Conservation (phyloP, 2,888 invertebrate genomes). For the Mythimna pallens region DNA sequence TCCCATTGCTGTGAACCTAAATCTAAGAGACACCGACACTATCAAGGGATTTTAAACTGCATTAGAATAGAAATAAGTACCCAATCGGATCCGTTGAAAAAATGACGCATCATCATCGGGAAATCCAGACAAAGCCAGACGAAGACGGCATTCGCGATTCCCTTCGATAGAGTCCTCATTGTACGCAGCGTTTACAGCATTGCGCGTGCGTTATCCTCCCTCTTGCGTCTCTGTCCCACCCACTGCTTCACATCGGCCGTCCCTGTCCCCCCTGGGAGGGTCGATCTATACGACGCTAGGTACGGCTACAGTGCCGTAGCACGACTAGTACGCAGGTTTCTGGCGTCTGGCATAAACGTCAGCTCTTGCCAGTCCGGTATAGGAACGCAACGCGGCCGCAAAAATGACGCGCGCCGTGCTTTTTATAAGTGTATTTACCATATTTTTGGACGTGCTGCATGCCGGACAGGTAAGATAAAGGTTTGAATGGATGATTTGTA, state of each 20-base stretch:
- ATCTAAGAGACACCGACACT: constrained; percentile 14
- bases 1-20: constrained; percentile 24
- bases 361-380: constrained; percentile 77
- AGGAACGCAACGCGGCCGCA: constrained; percentile 86
- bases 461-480: constrained; percentile 89
- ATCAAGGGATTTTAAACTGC: constrained; percentile 57
- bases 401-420: constrained; percentile 92
- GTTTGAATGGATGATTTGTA: constrained; percentile 57
- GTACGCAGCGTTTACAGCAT: constrained; percentile 83
- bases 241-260: constrained; percentile 61
- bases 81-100: constrained; percentile 68
- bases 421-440: constrained; percentile 91
- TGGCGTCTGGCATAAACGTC: constrained; percentile 85
- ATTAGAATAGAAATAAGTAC: constrained; percentile 61
- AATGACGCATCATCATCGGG: constrained; percentile 88
- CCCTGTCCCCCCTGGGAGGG: constrained; percentile 85
- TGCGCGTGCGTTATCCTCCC: constrained; percentile 87
- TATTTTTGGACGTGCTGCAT: constrained; percentile 90
- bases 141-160: constrained; percentile 86
- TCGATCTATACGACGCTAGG: constrained; percentile 90
- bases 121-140: constrained; percentile 88
- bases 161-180: constrained; percentile 84
- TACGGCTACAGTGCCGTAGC: constrained; percentile 86
- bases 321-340: constrained; percentile 88
- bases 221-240: constrained; percentile 75